Evolutionary conservation across 2,797 vertebrate species (phyloP).

Genomic region (Rhinophrynus dorsalis): DNA sequence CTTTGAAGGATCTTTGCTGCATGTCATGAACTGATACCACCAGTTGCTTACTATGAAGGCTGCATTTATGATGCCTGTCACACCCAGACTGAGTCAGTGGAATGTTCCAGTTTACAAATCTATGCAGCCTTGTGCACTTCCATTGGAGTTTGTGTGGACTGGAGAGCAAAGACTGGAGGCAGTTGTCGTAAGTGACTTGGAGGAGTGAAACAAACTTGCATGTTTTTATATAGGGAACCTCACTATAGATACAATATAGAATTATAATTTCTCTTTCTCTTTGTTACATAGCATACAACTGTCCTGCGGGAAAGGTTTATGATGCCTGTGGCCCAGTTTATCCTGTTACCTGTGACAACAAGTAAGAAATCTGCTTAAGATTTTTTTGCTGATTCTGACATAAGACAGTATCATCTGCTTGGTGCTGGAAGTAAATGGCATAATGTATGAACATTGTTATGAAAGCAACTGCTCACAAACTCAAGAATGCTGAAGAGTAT

Average conservation of each 20-base stretch:
- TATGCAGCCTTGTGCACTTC: conserved; percentile 65
- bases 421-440: too few relatives aligned
- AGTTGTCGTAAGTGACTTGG: background rate
- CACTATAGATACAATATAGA: too few relatives aligned
- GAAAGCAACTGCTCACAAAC: too few relatives aligned
- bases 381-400: background rate
- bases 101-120: conserved; percentile 66
- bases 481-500: background rate
- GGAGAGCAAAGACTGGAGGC: conserved; percentile 61
- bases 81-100: background rate
- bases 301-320: background rate
- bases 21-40: conserved; percentile 60
- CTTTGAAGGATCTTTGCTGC: conserved; percentile 59
- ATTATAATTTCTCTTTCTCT: background rate
- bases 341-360: background rate
- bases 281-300: background rate
- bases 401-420: too few relatives aligned
- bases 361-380: background rate
- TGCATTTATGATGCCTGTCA: conserved; percentile 67
- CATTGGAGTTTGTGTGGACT: conserved; percentile 63
- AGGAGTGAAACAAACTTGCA: background rate
- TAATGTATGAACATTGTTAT: too few relatives aligned
- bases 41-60: conserved; percentile 59
- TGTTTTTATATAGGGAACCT: too few relatives aligned
- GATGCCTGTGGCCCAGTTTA: background rate